Evolutionary conservation across 2,797 vertebrate species (phyloP).

Genomic region (Eleutherodactylus coqui): DNA sequence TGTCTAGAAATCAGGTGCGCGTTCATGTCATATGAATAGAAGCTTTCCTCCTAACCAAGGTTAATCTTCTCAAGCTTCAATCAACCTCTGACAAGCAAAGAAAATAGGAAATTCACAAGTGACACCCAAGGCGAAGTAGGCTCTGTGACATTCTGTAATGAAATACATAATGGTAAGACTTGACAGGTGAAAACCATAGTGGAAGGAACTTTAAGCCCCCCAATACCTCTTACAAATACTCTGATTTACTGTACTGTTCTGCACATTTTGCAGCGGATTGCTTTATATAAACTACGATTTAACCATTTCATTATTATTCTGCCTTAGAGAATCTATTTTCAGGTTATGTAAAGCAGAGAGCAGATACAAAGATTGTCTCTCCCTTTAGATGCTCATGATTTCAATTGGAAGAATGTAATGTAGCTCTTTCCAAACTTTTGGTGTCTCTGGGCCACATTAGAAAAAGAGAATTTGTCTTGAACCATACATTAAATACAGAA

Average conservation of each 20-base stretch:
- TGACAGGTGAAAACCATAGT: background rate
- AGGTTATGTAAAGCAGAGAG: too few species aligned
- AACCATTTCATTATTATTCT: background rate
- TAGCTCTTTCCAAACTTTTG: too few species aligned
- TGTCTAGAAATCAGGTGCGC: background rate
- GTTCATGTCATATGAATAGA: background rate
- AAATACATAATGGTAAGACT: background rate
- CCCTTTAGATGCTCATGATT: too few species aligned
- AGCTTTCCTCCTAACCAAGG: background rate
- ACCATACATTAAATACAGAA: too few species aligned
- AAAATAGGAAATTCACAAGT: background rate
- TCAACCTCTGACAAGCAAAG: background rate
- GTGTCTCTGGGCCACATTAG: too few species aligned
- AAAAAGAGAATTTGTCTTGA: too few species aligned
- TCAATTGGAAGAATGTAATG: too few species aligned
- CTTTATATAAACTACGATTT: background rate
- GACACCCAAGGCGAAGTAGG: background rate
- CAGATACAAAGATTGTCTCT: too few species aligned
- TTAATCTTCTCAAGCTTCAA: background rate
- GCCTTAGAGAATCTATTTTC: too few species aligned
- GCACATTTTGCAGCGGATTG: background rate
- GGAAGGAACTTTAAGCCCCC: background rate
- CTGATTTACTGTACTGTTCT: background rate
- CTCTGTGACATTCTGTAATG: background rate
- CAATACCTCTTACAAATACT: background rate